Percentiles rank a stretch among this genome's conserved stretches.
These are phyloP conservation scores for Vireo altiloquus DNA, from an alignment of 2,113 vertebrate genomes.

Conservation along the genomic window DNA sequence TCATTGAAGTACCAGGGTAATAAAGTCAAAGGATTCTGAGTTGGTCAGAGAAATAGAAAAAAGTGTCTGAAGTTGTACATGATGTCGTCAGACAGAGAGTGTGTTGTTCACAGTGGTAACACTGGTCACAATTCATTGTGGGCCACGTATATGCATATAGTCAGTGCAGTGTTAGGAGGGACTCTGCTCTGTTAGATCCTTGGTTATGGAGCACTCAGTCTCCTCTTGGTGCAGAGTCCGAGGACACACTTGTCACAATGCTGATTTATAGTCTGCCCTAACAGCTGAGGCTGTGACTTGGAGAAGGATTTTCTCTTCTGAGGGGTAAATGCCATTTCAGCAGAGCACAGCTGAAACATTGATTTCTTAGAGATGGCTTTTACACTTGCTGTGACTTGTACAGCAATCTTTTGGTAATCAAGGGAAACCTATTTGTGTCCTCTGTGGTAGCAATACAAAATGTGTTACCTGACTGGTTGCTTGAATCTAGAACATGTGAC, in stretches of 20 bases:
- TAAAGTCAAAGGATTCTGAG: background rate
- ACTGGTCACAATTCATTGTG: rapidly evolving
- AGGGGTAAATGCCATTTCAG: background rate
- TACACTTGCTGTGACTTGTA: background rate
- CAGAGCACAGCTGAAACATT: background rate
- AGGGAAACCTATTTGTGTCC: background rate
- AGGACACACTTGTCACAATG: rapidly evolving
- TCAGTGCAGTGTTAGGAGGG: background rate
- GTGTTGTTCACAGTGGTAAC: background rate
- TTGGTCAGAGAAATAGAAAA: background rate
- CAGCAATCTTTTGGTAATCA: background rate
- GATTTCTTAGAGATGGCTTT: background rate
- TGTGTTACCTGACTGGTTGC: background rate
- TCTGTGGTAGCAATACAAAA: background rate
- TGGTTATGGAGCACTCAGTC: background rate
- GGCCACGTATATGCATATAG: rapidly evolving
- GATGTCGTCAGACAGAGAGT: rapidly evolving
- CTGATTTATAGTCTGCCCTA: background rate
- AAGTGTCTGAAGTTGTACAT: background rate
- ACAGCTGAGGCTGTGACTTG: background rate
- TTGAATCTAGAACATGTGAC: background rate
- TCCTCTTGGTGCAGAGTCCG: background rate
- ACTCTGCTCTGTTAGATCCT: background rate
- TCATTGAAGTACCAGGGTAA: background rate
- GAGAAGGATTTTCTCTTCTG: background rate